Base-by-base conservation (phyloP, 2,888 invertebrate species). In the Lampropteryx suffumata region DNA sequence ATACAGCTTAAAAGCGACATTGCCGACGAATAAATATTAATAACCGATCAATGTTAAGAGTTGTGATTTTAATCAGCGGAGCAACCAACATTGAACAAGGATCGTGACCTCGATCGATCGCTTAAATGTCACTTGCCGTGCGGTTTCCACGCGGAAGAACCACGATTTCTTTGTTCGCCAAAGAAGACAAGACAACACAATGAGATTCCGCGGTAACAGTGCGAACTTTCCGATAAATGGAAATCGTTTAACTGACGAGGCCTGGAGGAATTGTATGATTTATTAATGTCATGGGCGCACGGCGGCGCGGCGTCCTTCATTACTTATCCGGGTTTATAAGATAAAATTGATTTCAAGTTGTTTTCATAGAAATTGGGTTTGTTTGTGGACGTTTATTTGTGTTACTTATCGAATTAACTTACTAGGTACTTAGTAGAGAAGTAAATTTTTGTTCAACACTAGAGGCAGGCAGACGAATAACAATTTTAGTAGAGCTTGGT, bases 91-190 rank as follows among this genome's bases (percentile, higher is more conserved):
- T 65, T 69, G 68, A 73, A 66, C 69, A 71, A 64, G 65, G 70
- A 78, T 71, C 73, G 72, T 64, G 84, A 82, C 83, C 85, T 86
- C 84, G 77, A 80, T 82, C 78, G 79, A 78, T 81, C 78, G 79
- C 65, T 79, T 84, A 85, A 87, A 88, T 87, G 84, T 85, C 88
- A 87, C 81, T 84, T 76, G 84, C 66, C 72, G 71, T 46, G 51
- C 64, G 61, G 84, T 84, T 82, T 75, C 82, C 72, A 83, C 68
- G 80, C 85, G 86, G 88, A 87, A 87, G 76, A 74, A 64, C 55
- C 64, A 62, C 68, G 73, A 71, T 73, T 50, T 79, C 81, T 82
- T 85, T 83, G 82, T 82, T 79, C 81, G 68, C 71, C 50, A 66
- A 65, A 67, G 66, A 71, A 79, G 71, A 76, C 71, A 71, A 78